These are phyloP conservation scores for Lucinisca nassula DNA, from an alignment of 2,888 invertebrate genomes.

Conservation along the genomic window DNA sequence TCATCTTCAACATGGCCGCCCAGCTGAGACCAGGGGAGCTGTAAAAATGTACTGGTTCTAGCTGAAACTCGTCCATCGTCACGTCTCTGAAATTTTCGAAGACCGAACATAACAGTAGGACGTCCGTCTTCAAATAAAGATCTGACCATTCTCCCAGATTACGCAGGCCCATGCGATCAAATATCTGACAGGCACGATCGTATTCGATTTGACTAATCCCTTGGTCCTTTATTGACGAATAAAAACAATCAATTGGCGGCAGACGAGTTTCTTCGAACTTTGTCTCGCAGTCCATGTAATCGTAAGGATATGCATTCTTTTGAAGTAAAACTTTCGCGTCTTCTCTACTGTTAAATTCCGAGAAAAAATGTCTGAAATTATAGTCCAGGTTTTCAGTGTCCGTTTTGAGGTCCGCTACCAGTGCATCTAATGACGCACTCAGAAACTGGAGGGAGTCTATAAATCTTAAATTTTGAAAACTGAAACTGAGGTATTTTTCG, in stretches of 20 bases:
- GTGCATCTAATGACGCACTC: neutral
- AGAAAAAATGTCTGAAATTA: neutral
- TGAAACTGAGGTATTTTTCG: constrained; percentile 18
- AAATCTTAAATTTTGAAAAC: neutral
- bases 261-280: neutral
- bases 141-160: neutral
- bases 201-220: constrained; percentile 63
- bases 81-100: constrained; percentile 83
- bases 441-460: neutral
- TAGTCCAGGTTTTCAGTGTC: neutral
- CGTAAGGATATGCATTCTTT: constrained; percentile 8
- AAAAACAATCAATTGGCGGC: neutral
- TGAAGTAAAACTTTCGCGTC: neutral
- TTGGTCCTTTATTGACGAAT: neutral
- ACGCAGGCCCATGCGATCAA: too few relatives aligned
- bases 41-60: constrained; percentile 80
- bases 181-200: constrained; percentile 66
- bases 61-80: constrained; percentile 68
- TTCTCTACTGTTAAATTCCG: neutral
- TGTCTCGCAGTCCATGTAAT: neutral
- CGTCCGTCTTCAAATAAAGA: neutral
- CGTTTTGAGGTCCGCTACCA: neutral
- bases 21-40: constrained; percentile 81
- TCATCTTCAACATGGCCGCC: constrained; percentile 78
- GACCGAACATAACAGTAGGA: constrained; percentile 81